These are phyloP conservation scores for Saccopteryx leptura DNA, from an alignment of 2,113 vertebrate species.

Conservation along the genomic window DNA sequence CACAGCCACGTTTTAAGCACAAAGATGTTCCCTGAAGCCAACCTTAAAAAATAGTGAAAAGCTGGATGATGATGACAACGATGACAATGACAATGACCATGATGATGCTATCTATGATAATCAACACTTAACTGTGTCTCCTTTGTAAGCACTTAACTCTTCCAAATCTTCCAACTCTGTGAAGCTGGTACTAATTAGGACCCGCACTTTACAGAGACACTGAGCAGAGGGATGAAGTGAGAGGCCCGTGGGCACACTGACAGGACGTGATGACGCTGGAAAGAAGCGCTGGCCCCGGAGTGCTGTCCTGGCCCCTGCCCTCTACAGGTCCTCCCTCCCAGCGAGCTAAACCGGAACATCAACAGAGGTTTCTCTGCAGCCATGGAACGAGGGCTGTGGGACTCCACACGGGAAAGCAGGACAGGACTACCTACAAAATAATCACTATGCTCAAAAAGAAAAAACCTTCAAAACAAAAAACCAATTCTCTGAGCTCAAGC, in stretches of 20 bases:
- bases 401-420: not conserved
- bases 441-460: not conserved
- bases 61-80: not conserved
- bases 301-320: rapidly evolving
- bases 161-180: not conserved
- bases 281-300: not conserved
- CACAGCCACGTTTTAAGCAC: not conserved
- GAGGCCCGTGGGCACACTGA: not conserved
- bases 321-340: not conserved
- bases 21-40: not conserved
- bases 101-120: not conserved
- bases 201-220: not conserved
- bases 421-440: not conserved
- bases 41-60: not conserved
- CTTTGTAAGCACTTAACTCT: not conserved
- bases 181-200: not conserved
- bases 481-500: not conserved
- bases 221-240: not conserved
- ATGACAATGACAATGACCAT: not conserved
- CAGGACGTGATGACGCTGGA: not conserved
- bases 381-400: not conserved
- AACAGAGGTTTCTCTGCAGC: rapidly evolving
- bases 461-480: not conserved
- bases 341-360: not conserved
- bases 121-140: not conserved